Evolutionary conservation across 1,140 invertebrate species (phyloP), one percentile per base, ranked within the genome.

Genomic region (Neoseiulus cucumeris): DNA sequence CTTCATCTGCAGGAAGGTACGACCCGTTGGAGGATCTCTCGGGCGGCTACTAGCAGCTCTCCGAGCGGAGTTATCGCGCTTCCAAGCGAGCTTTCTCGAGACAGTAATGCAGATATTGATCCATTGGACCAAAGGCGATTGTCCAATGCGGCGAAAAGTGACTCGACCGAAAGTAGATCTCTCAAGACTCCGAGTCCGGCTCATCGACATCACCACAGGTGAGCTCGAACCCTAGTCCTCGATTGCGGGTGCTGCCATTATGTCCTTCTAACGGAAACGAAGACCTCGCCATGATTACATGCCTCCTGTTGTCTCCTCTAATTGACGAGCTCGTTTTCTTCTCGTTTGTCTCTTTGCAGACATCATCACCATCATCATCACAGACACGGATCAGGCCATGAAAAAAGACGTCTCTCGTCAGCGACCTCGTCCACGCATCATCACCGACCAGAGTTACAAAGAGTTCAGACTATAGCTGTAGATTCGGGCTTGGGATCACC

Each of bases 361-460:
- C 51, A 59, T 9, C 51, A 59, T 33, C 51, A 59, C 22, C 51
- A 59, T 33, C 51, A 59, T 59, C 51, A 59, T 25, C 51, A 59
- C 22, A 25, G 51, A 25, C 51, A 59, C 51, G 51, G 51, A 17
- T 59, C 22, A 25, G 51, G 51, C 22, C 51, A 17, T 33, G 51
- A 59, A 59, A 25, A 33, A 17, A 25, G 51, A 25, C 51, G 51
- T n/a, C 51, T 59, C 6, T 59, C 51, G 22, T 59, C 51, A 2
- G 51, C 51, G 25, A 25, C 14, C 4, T 17, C 25, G 22, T 25
- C 25, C 25, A 59, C 22, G 1, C 51, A 29, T 25, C 18, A 20
- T 47, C 51, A 59, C 22, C 51, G 51, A 25, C 9, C 22, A 1
- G 51, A 59, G 33, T 20, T 59, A 6, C 51, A 59, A 20, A 25